A percentile compares a stretch with the other conserved stretches of the same genome.
These are phyloP conservation scores for Raja brachyura DNA, from an alignment of 2,113 vertebrate genomes.

Conservation along the genomic window DNA sequence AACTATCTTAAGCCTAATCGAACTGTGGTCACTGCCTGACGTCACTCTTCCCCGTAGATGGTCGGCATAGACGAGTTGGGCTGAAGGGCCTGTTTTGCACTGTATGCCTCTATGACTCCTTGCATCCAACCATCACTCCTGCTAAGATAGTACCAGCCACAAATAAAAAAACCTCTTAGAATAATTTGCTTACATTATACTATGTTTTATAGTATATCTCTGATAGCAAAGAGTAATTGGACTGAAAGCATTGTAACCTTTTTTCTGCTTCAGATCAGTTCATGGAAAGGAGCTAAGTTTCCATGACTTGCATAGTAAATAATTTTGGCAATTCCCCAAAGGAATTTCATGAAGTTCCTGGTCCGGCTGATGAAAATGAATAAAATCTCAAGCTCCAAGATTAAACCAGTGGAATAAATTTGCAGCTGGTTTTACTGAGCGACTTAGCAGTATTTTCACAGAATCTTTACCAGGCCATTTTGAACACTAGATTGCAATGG, in stretches of 20 bases:
- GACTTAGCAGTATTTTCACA: neutral
- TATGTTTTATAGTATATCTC: neutral
- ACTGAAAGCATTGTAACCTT: neutral
- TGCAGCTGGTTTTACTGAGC: neutral
- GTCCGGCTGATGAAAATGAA: neutral
- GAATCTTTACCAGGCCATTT: neutral
- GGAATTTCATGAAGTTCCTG: neutral
- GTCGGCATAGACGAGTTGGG: too few species aligned
- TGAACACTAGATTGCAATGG: neutral
- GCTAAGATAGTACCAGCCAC: too few species aligned
- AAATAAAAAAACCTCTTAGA: neutral
- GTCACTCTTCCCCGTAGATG: too few species aligned
- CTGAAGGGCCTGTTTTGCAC: too few species aligned
- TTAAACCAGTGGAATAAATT: neutral
- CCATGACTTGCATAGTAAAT: neutral
- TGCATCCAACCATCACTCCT: neutral
- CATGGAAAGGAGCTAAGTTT: neutral
- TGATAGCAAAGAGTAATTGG: neutral
- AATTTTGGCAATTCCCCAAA: neutral
- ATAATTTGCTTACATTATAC: neutral
- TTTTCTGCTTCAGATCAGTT: neutral
- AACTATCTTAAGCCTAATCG: too few species aligned
- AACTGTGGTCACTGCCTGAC: too few species aligned
- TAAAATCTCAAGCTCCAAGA: neutral
- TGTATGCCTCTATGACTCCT: neutral